A percentile compares a stretch with the other conserved stretches of the same genome.
Conservation (phyloP, 1,140 invertebrate species). For the Cotesia typhae region DNA sequence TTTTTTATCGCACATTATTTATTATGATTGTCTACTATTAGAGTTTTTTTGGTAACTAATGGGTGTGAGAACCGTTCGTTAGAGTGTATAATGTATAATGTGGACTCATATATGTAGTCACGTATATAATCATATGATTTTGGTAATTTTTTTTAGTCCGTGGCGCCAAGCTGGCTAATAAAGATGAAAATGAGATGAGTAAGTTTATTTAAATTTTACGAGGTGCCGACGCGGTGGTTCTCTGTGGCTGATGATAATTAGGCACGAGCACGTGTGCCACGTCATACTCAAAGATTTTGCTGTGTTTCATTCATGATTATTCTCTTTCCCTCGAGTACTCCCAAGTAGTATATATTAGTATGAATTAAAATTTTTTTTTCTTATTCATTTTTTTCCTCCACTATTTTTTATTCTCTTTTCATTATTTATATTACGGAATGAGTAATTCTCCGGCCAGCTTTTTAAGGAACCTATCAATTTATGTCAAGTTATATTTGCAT, state of each 20-base stretch:
- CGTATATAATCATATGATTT: conserved; percentile 18
- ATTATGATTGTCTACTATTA: background rate
- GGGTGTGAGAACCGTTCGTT: conserved; percentile 11
- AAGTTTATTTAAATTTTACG: conserved; percentile 47
- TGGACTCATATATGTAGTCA: too few species aligned
- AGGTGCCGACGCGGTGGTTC: conserved; percentile 36
- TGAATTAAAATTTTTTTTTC: conserved; percentile 24
- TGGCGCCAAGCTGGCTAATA: conserved; percentile 38
- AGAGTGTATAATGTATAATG: background rate
- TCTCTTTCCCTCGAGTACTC: conserved; percentile 18
- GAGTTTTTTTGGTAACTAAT: background rate
- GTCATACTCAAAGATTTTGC: conserved; percentile 39
- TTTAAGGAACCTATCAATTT: conserved; percentile 7
- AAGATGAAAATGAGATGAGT: conserved; percentile 43
- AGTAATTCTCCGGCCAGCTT: background rate
- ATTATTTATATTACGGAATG: background rate
- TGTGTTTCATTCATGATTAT: conserved; percentile 42
- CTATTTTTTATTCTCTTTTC: conserved; percentile 9
- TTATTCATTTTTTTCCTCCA: background rate
- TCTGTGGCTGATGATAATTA: conserved; percentile 43
- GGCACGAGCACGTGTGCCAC: conserved; percentile 36
- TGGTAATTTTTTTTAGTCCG: conserved; percentile 19
- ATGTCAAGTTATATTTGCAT: background rate
- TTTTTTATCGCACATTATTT: background rate
- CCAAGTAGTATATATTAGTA: conserved; percentile 15